phyloP scores from a whole-genome alignment of 2,888 invertebrate genomes.

The Caenorhabditis sinica region DNA sequence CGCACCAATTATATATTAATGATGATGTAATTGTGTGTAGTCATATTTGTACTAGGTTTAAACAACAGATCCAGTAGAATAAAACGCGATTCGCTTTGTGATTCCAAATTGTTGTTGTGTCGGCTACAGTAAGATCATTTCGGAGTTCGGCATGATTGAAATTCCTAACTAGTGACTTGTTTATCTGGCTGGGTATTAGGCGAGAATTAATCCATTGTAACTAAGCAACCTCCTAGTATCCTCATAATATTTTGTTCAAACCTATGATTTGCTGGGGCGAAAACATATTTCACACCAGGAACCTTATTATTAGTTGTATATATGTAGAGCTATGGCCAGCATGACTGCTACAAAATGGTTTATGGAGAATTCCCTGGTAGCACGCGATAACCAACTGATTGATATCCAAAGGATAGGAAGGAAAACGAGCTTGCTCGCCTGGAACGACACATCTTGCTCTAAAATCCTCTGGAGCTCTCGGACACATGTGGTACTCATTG shows the following conservation, averaged over 20 bases:
- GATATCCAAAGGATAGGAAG: not conserved
- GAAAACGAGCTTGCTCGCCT: conserved; percentile 24
- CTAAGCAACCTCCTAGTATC: too few species aligned
- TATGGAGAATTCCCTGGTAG: not conserved
- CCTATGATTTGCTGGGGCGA: too few species aligned
- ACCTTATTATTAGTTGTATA: conserved; percentile 5
- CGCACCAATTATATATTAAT: conserved; percentile 68
- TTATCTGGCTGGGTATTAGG: too few species aligned
- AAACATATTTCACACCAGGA: not conserved
- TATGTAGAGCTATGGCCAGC: not conserved
- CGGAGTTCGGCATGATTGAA: not conserved
- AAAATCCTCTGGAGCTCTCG: not conserved
- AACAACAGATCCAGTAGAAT: conserved; percentile 11
- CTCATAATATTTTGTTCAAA: too few species aligned
- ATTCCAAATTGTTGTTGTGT: conserved; percentile 5
- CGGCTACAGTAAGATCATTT: not conserved
- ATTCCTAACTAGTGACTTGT: too few species aligned
- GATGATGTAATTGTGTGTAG: conserved; percentile 63
- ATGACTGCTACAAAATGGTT: not conserved
- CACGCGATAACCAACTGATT: not conserved
- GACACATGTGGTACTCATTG: conserved; percentile 54
- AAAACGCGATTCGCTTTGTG: conserved; percentile 22
- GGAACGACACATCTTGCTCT: conserved; percentile 35
- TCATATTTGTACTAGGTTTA: conserved; percentile 49
- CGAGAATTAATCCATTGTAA: too few species aligned